Conservation (phyloP, 2,113 vertebrate species). For the Alligator mississippiensis region DNA sequence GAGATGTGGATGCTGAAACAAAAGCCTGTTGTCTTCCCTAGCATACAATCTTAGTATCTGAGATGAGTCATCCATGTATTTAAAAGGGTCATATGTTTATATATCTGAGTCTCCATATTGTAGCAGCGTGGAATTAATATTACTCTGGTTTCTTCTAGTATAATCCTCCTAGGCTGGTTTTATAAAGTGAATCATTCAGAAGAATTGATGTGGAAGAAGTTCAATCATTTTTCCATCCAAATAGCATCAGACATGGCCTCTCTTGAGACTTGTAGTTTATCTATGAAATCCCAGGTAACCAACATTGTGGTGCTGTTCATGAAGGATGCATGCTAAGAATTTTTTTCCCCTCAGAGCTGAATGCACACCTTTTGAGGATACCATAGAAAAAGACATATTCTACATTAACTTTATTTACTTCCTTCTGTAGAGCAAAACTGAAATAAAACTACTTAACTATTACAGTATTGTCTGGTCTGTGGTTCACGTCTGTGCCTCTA, state of each 20-base stretch:
- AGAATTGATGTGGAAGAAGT: background rate
- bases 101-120: background rate
- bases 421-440: background rate
- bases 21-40: conserved; percentile 23
- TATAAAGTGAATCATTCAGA: conserved; percentile 6
- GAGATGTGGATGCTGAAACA: background rate
- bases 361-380: too few species aligned
- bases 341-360: background rate
- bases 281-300: background rate
- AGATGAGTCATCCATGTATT: conserved; percentile 2
- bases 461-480: background rate
- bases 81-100: background rate
- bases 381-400: too few species aligned
- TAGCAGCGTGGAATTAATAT: background rate
- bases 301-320: background rate
- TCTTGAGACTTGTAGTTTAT: background rate
- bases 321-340: rapidly evolving
- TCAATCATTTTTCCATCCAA: background rate
- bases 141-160: background rate
- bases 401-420: too few species aligned
- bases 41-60: background rate
- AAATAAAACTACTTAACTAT: background rate
- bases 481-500: background rate
- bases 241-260: background rate
- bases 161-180: background rate